phyloP scores from a whole-genome alignment of 2,113 vertebrate genomes.

The Colius striatus region DNA sequence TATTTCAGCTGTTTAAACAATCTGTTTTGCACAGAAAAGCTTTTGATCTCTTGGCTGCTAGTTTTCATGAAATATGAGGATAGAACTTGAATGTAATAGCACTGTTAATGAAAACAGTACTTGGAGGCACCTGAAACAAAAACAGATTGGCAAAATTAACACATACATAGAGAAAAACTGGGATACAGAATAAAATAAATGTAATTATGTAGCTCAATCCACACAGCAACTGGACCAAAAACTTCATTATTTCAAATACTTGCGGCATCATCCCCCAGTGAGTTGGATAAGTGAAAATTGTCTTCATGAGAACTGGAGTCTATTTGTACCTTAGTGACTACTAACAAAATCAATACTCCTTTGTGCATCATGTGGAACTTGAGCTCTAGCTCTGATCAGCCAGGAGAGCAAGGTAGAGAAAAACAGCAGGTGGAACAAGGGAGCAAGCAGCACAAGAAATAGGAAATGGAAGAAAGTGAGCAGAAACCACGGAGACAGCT shows the following conservation, averaged over 20 bases:
- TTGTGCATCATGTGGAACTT: not conserved
- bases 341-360: slow-evolving; percentile 10
- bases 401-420: slow-evolving; percentile 1
- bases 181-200: slow-evolving; percentile 52
- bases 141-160: slow-evolving; percentile 41
- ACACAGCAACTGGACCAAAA: slow-evolving; percentile 12
- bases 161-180: not conserved
- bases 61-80: slow-evolving; percentile 75
- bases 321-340: not conserved
- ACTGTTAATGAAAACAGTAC: slow-evolving; percentile 50
- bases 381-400: not conserved
- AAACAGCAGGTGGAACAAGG: not conserved
- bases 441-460: not conserved
- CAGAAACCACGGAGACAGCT: not conserved
- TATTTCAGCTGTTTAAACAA: slow-evolving; percentile 71
- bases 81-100: slow-evolving; percentile 74
- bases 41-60: slow-evolving; percentile 73
- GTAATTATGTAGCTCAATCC: slow-evolving; percentile 34
- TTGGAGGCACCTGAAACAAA: slow-evolving; percentile 47
- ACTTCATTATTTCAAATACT: slow-evolving; percentile 47
- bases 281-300: slow-evolving; percentile 18
- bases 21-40: slow-evolving; percentile 62
- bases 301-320: not conserved
- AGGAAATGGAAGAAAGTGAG: slow-evolving; percentile 24
- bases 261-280: not conserved